Percentiles rank a stretch among this genome's conserved stretches.
phyloP scores from a whole-genome alignment of 2,797 vertebrate genomes.

The Acanthornis magna region DNA sequence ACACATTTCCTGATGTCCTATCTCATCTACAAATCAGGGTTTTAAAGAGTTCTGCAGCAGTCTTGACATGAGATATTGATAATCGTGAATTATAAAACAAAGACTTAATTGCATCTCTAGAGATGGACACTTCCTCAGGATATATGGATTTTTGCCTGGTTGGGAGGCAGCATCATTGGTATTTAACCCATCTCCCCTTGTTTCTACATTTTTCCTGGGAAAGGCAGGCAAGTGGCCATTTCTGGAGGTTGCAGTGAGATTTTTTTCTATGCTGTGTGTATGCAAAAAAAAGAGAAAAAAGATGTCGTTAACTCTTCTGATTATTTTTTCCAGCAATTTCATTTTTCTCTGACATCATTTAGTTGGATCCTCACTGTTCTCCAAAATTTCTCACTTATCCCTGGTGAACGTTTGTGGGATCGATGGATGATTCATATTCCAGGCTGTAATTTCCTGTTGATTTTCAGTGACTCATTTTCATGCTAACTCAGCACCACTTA shows the following conservation, averaged over 20 bases:
- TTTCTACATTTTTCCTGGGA: not conserved
- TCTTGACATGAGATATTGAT: not conserved
- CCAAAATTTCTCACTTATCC: not conserved
- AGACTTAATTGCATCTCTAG: not conserved
- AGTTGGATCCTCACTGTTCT: not conserved
- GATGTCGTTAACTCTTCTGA: not conserved
- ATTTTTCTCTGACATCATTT: conserved; percentile 5
- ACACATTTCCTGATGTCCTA: not conserved
- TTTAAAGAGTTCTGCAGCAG: not conserved
- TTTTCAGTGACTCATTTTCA: conserved; percentile 35
- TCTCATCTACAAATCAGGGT: not conserved
- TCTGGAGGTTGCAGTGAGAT: not conserved
- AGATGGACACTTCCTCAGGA: not conserved
- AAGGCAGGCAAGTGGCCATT: not conserved
- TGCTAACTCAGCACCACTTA: conserved; percentile 35
- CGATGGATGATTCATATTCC: conserved; percentile 26
- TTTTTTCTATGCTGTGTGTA: not conserved
- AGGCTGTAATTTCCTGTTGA: conserved; percentile 34
- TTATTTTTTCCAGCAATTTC: not conserved
- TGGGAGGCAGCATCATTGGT: not conserved
- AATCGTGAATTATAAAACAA: not conserved
- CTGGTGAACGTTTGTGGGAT: not conserved
- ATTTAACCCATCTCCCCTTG: not conserved
- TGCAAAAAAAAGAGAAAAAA: not conserved
- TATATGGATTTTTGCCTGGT: not conserved